Evolutionary conservation across 1,140 invertebrate genomes (phyloP), one percentile per base, ranked within the genome.

Genomic region (Apis dorsata): DNA sequence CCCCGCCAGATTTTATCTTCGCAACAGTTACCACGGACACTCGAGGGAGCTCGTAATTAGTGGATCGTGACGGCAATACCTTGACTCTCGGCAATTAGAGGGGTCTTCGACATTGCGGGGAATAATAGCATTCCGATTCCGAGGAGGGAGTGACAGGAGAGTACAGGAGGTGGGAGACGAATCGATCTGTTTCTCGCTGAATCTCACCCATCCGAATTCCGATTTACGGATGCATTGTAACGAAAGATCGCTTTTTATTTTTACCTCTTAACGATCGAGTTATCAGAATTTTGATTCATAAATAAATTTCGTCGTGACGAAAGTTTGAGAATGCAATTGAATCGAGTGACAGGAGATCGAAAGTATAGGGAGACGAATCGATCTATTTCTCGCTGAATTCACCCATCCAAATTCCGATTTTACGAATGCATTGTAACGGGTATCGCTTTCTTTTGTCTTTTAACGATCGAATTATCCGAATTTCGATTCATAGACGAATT

Each of bases 21-120:
- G 71, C 71, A 81, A 81, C 79, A 76, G 80, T 82, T 82, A 44
- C 80, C 24, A 17, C 60, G 70, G 12, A 55, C 34, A 49, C 72
- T 34, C 72, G 12, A 19, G 80, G 49, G 53, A 44, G 44, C n/a
- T 28, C 24, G 65, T 70, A 82, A 82, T 82, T 82, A 82, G 80
- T 49, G 74, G 68, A 74, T 81, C 79, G 79, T 60, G 70, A 44
- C 57, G 53, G 62, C 4, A 7, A 34, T 76, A 82, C 73, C 65
- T 77, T 77, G 73, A 68, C 80, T 81, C 80, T 12, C 73, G 49
- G 19, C 72, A 82, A 77, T 82, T 82, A 77, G 1, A 28, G 17
- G 62, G 60, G 21, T 13, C 51, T 17, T 34, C 12, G 55, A 71
- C 21, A 44, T 76, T 34, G 8, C 34, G 53, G n/a, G n/a, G 66